Evolutionary conservation across 1,140 invertebrate species (phyloP), one percentile per base, ranked within the genome.

Genomic region (Heliconius eleuchia): DNA sequence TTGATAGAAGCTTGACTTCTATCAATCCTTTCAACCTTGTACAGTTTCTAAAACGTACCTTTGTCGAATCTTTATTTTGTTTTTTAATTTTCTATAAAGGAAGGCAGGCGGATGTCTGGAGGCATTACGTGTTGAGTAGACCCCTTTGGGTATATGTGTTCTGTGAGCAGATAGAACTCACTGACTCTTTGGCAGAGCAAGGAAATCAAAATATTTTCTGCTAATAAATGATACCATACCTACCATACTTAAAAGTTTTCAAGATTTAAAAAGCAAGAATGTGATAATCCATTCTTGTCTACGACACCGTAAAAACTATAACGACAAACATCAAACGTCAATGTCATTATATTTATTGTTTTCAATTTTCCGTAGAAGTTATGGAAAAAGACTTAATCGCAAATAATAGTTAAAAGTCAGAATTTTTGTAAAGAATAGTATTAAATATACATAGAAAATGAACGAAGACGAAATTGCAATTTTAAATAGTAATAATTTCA

Each of bases 391-490:
- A 27, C 3, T 66, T 66, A 60, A 23, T 60, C 9, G 4, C 19
- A 39, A 39, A 72, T 72, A 39, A 72, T 72, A 30, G 3, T 23
- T n/a, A 60, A 23, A 30, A 30, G 19, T 66, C 4, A 30, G 27
- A 11, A 27, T 66, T 66, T 27, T 66, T 66, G 60, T 30, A 27
- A 66, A 27, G 11, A 66, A 23, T 60, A 19, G n/a, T 60, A 8
- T 23, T 6, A 60, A 60, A 27, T 34, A 37, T 37, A 71, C 13
- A 34, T 71, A 37, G 37, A 71, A 37, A 72, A 94, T 94, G 92
- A 88, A 93, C 66, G 89, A 92, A 76, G 78, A 82, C 27, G 90
- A 94, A 82, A 92, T 93, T 74, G 81, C 86, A 74, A 73, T 88
- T 39, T 74, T 94, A 66, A 84, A 77, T 72, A 83, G 79, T 57